phyloP scores from a whole-genome alignment of 2,888 invertebrate species.

The Sialis lutaria region DNA sequence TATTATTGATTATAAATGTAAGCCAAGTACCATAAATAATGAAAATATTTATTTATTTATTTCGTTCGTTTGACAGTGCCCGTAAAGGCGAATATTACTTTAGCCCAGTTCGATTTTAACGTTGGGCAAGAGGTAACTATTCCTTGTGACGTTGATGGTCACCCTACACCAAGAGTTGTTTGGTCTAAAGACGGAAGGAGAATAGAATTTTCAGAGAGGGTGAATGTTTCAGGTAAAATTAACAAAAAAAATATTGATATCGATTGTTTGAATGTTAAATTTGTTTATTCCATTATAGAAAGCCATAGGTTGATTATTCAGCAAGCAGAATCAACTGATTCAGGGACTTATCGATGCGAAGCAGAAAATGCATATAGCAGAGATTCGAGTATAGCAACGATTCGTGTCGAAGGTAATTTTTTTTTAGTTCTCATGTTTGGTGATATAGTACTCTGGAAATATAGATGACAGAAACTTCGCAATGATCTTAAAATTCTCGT shows the following conservation, averaged over 20 bases:
- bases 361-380: conserved; percentile 59
- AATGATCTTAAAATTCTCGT: too few relatives aligned
- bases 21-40: too few relatives aligned
- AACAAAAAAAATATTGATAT: background rate
- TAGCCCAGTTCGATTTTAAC: conserved; percentile 36
- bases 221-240: conserved; percentile 44
- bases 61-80: conserved; percentile 30
- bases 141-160: conserved; percentile 60
- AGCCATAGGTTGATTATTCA: conserved; percentile 52
- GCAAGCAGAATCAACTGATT: conserved; percentile 45
- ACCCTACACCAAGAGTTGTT: conserved; percentile 53
- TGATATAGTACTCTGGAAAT: background rate
- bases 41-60: background rate
- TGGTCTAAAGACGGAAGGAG: conserved; percentile 65
- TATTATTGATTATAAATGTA: too few relatives aligned
- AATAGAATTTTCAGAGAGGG: conserved; percentile 34
- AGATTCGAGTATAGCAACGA: conserved; percentile 41
- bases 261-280: too few relatives aligned
- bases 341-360: conserved; percentile 69
- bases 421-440: background rate
- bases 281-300: conserved; percentile 24
- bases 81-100: conserved; percentile 43
- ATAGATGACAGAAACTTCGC: background rate
- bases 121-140: conserved; percentile 52
- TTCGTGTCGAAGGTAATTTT: conserved; percentile 57